A percentile compares a stretch with the other conserved stretches of the same genome.
phyloP scores from a whole-genome alignment of 2,113 vertebrate species.

The Anolis carolinensis region DNA sequence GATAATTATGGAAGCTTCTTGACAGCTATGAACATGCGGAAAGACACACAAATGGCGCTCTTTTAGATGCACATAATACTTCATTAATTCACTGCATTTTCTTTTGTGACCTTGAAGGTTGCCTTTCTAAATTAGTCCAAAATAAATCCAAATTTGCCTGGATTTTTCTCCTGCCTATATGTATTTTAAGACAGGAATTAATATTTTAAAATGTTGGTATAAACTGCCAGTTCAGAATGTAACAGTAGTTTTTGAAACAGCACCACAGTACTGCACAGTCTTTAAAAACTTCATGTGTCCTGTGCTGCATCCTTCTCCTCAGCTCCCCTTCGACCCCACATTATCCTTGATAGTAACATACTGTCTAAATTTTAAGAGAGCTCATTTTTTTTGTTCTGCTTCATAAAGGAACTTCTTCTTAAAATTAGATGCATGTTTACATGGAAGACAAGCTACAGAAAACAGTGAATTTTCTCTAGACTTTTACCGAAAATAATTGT shows the following conservation, averaged over 20 bases:
- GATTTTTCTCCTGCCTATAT: neutral
- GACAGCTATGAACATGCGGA: neutral
- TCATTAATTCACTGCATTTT: neutral
- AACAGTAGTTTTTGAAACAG: neutral
- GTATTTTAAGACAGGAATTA: neutral
- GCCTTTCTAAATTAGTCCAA: neutral
- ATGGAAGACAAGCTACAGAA: no score
- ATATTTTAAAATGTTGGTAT: neutral
- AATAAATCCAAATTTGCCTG: neutral
- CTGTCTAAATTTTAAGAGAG: neutral
- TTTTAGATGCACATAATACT: neutral
- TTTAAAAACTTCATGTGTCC: no score
- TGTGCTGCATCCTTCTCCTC: no score
- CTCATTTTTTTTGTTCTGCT: neutral
- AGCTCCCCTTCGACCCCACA: neutral
- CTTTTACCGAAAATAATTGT: no score
- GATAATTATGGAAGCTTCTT: neutral
- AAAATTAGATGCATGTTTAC: neutral
- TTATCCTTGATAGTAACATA: no score
- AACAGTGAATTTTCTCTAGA: neutral
- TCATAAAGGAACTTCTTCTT: neutral
- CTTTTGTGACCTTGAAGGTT: neutral
- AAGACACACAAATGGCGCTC: neutral
- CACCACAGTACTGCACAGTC: neutral
- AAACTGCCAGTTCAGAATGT: neutral